Evolutionary conservation across 2,888 invertebrate species (phyloP).

Genomic region (Papilio gigon): DNA sequence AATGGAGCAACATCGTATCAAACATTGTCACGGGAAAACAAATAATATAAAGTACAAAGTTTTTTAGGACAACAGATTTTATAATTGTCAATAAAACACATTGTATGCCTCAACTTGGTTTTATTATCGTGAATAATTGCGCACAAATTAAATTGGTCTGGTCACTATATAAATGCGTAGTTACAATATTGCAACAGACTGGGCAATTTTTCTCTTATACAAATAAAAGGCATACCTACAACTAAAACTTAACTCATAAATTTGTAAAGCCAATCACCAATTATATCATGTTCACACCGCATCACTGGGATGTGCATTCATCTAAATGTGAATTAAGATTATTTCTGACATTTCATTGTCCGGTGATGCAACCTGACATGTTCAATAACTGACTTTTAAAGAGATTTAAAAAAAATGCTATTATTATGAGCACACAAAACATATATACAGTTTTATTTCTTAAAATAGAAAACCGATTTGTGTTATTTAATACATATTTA

Average conservation of each 20-base stretch:
- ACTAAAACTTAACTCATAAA: conserved; percentile 41
- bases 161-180: conserved; percentile 75
- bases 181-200: conserved; percentile 61
- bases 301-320: conserved; percentile 18
- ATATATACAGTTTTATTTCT: conserved; percentile 26
- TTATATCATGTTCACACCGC: conserved; percentile 30
- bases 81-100: conserved; percentile 50
- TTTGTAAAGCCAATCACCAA: conserved; percentile 39
- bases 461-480: conserved; percentile 2
- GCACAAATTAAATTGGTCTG: conserved; percentile 70
- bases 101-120: conserved; percentile 62
- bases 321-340: not conserved
- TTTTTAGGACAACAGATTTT: not conserved
- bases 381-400: conserved; percentile 9
- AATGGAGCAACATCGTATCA: conserved; percentile 71
- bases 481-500: not conserved
- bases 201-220: conserved; percentile 53
- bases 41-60: conserved; percentile 55
- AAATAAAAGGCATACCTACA: conserved; percentile 44
- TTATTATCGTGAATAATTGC: conserved; percentile 71
- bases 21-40: conserved; percentile 74
- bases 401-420: conserved; percentile 5
- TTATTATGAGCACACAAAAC: conserved; percentile 26
- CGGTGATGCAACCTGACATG: conserved; percentile 30
- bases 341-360: not conserved